These are phyloP conservation scores for Ophioninae sp. DNA, from an alignment of 2,888 invertebrate genomes.

Conservation along the genomic window DNA sequence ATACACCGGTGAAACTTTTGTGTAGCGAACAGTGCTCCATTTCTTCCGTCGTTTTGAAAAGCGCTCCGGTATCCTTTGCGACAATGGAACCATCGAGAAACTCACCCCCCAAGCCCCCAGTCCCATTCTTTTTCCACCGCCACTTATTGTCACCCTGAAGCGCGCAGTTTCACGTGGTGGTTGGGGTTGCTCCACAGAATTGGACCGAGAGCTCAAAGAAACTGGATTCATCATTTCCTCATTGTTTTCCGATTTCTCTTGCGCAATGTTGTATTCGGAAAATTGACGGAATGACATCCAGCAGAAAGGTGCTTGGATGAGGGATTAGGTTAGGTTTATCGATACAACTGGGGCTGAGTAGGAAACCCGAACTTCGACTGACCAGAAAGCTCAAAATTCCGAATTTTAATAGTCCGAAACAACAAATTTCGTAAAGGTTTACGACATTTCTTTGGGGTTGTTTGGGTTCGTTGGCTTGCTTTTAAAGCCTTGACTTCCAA, in stretches of 20 bases:
- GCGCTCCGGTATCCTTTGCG: conserved; percentile 40
- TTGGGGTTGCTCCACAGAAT: neutral
- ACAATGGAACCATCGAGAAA: conserved; percentile 30
- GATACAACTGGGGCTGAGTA: no score
- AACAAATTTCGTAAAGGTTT: no score
- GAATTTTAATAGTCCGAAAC: no score
- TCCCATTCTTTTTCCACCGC: neutral
- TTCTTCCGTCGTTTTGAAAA: conserved; percentile 32
- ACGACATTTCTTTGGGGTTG: no score
- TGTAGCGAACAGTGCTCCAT: neutral
- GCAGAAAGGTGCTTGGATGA: no score
- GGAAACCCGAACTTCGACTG: no score
- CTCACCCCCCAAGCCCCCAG: neutral
- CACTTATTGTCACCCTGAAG: neutral
- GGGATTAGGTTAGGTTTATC: no score
- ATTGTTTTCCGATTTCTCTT: neutral
- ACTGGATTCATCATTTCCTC: neutral
- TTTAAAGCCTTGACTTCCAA: no score
- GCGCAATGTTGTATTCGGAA: neutral
- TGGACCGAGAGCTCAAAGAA: neutral
- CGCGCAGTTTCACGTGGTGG: neutral
- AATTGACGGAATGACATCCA: neutral
- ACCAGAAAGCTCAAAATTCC: no score
- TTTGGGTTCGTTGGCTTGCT: no score
- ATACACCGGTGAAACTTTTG: conserved; percentile 2